Evolutionary conservation across 2,797 vertebrate genomes (phyloP).

Genomic region (Fistularia commersonii): DNA sequence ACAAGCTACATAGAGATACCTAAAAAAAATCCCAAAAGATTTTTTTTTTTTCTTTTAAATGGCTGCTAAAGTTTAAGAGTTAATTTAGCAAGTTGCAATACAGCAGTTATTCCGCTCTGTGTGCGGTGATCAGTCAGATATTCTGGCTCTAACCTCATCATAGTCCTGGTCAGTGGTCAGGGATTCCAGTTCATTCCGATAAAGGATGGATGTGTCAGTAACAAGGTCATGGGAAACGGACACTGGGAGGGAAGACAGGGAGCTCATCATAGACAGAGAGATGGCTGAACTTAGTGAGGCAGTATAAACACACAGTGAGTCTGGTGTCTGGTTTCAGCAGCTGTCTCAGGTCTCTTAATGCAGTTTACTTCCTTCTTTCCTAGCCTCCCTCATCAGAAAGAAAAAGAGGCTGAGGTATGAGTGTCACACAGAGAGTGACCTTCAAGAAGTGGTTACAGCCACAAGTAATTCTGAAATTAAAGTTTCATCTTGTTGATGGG

Average conservation of each 20-base stretch:
- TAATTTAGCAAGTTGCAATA: too few species aligned
- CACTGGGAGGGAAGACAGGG: constrained; percentile 33
- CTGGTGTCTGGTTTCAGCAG: constrained; percentile 62
- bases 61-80: too few species aligned
- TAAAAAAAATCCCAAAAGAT: neutral
- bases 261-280: constrained; percentile 34
- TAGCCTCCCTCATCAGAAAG: neutral
- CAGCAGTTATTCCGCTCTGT: neutral
- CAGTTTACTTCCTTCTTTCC: neutral
- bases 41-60: neutral
- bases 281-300: constrained; percentile 34
- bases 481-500: constrained; percentile 3
- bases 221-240: constrained; percentile 66
- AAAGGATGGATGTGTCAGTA: constrained; percentile 46
- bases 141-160: constrained; percentile 10
- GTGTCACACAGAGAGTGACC: neutral
- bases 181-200: constrained; percentile 36
- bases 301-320: constrained; percentile 52
- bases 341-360: constrained; percentile 33
- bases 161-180: constrained; percentile 22
- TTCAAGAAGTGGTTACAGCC: constrained; percentile 2
- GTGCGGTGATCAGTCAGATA: constrained; percentile 9
- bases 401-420: constrained; percentile 6
- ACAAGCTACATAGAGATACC: too few species aligned
- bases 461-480: constrained; percentile 25